Conservation (phyloP, 2,113 vertebrate species). For the Daubentonia madagascariensis region DNA sequence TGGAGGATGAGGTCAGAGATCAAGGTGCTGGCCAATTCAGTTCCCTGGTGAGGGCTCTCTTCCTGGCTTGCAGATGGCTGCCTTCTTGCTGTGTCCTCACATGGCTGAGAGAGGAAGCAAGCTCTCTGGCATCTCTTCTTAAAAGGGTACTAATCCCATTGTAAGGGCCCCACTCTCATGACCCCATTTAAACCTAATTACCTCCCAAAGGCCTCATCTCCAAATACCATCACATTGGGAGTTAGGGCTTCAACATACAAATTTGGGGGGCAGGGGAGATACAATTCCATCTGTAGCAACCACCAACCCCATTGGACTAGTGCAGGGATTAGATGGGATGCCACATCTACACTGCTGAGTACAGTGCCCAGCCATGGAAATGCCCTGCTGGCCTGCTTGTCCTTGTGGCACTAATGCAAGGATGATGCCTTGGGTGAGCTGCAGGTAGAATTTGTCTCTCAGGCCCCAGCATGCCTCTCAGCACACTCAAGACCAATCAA, state of each 20-base stretch:
- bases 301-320: not conserved
- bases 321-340: not conserved
- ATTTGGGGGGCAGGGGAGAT: not conserved
- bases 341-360: fast-evolving
- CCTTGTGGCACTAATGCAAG: not conserved
- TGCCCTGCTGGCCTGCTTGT: not conserved
- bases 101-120: not conserved
- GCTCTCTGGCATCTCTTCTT: not conserved
- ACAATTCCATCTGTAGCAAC: not conserved
- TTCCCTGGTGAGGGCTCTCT: not conserved
- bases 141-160: not conserved
- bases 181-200: not conserved
- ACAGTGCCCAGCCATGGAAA: not conserved
- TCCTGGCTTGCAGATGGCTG: not conserved
- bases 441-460: not conserved
- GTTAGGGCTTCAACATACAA: not conserved
- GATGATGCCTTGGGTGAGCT: fast-evolving
- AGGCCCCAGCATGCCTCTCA: not conserved
- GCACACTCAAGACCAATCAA: not conserved
- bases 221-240: not conserved
- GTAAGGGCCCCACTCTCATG: not conserved
- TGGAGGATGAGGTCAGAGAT: not conserved
- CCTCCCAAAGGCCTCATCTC: not conserved
- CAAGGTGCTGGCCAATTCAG: fast-evolving
- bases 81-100: not conserved